Conservation (phyloP, 2,888 invertebrate genomes). For the Pelosia muscerda region DNA sequence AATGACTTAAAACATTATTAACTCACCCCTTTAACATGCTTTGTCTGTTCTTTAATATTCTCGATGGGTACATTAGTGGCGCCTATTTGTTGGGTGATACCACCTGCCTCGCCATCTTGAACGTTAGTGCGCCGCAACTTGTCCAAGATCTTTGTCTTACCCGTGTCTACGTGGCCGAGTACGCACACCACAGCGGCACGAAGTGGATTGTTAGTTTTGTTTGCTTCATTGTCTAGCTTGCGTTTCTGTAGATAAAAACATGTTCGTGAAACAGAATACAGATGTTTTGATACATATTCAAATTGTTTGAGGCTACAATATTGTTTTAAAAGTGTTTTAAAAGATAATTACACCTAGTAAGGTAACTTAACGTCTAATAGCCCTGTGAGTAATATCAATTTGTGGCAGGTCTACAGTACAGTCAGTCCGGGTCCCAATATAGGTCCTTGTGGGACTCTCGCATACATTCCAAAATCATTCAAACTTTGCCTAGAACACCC, state of each 20-base stretch:
- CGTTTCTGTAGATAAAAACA: slow-evolving; percentile 70
- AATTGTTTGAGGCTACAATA: not conserved
- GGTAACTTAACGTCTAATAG: not conserved
- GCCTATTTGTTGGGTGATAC: slow-evolving; percentile 99
- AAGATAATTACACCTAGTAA: no score
- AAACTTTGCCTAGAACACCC: no score
- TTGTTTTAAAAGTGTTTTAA: no score
- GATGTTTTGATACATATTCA: not conserved
- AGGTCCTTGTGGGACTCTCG: not conserved
- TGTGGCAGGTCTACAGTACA: not conserved
- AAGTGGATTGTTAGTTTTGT: slow-evolving; percentile 84
- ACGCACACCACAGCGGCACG: slow-evolving; percentile 99
- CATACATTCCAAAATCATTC: not conserved
- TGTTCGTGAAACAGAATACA: not conserved
- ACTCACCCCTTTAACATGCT: slow-evolving; percentile 95
- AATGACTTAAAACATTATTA: no score
- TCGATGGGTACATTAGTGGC: slow-evolving; percentile 99
- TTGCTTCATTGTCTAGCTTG: slow-evolving; percentile 80
- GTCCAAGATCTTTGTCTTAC: slow-evolving; percentile 99
- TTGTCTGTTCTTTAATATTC: slow-evolving; percentile 97
- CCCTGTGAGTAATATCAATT: not conserved
- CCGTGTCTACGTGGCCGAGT: slow-evolving; percentile 99
- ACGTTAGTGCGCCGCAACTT: slow-evolving; percentile 96
- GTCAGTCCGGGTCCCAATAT: not conserved
- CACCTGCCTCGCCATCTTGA: slow-evolving; percentile 98